Percentiles rank a stretch among this genome's conserved stretches.
Conservation (phyloP, 2,888 invertebrate genomes). For the Drosophila nigricruria region DNA sequence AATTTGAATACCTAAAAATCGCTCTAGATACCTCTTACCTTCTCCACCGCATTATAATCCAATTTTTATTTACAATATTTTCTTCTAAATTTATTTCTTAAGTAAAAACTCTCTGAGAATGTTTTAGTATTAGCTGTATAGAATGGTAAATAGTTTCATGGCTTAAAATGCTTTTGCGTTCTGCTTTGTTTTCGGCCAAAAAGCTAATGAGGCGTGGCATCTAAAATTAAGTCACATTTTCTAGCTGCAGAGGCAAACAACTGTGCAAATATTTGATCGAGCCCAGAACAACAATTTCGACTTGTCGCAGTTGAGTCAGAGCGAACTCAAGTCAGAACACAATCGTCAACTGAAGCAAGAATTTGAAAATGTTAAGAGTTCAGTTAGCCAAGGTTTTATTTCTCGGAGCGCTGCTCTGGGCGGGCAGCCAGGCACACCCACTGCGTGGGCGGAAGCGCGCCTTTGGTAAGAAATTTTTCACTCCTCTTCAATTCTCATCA, state of each 20-base stretch:
- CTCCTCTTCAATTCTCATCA: not conserved
- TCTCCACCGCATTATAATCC: no score
- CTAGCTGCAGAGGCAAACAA: conserved; percentile 24
- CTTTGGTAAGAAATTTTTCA: conserved; percentile 51
- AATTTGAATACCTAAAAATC: no score
- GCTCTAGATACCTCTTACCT: no score
- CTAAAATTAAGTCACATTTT: conserved; percentile 47
- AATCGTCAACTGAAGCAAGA: conserved; percentile 18
- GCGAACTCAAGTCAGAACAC: conserved; percentile 19
- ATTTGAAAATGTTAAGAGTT: conserved; percentile 47
- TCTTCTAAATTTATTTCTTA: no score
- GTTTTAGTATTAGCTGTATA: no score
- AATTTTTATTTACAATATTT: no score
- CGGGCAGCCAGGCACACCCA: conserved; percentile 48
- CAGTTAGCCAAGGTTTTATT: conserved; percentile 39
- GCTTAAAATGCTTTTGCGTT: not conserved
- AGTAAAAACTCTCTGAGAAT: no score
- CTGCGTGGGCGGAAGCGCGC: conserved; percentile 52
- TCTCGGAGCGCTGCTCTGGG: conserved; percentile 38
- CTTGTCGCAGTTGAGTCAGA: conserved; percentile 34
- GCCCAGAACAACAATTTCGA: conserved; percentile 44
- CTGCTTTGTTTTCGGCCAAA: not conserved
- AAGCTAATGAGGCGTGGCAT: conserved; percentile 34
- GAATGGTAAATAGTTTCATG: not conserved
- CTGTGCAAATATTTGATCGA: conserved; percentile 56